Percentiles rank a stretch among this genome's conserved stretches.
Evolutionary conservation across 2,113 vertebrate genomes (phyloP).

Genomic region (Candoia aspera): DNA sequence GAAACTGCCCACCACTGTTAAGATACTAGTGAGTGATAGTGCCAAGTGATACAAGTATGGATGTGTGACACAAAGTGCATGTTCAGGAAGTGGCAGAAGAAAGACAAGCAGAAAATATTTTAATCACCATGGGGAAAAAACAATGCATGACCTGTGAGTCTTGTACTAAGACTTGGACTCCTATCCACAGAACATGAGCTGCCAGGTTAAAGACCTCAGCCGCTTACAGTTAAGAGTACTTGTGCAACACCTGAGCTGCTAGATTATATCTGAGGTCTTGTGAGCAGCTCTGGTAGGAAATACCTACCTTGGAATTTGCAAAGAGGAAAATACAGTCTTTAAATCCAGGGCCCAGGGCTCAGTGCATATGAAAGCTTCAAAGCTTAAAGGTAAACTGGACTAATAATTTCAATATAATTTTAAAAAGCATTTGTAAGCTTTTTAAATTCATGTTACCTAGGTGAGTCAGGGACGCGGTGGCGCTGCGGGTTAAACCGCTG

Average conservation of each 20-base stretch:
- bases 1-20: constrained; percentile 77
- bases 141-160: background rate
- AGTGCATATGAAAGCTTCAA: background rate
- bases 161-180: background rate
- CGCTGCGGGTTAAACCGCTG: no score
- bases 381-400: background rate
- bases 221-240: background rate
- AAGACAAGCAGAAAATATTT: background rate
- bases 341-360: background rate
- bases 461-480: no score
- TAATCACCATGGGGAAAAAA: no score
- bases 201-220: background rate
- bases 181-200: background rate
- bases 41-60: background rate
- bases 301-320: background rate
- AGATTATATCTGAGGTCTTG: background rate
- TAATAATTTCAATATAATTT: background rate
- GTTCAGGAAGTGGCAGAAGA: background rate
- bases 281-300: background rate
- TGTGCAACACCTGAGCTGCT: background rate
- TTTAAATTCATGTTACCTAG: background rate
- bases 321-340: background rate
- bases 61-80: background rate
- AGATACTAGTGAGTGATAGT: constrained; percentile 79
- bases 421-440: background rate